Base-by-base conservation (phyloP, 2,888 invertebrate genomes). In the Tetragonisca angustula region DNA sequence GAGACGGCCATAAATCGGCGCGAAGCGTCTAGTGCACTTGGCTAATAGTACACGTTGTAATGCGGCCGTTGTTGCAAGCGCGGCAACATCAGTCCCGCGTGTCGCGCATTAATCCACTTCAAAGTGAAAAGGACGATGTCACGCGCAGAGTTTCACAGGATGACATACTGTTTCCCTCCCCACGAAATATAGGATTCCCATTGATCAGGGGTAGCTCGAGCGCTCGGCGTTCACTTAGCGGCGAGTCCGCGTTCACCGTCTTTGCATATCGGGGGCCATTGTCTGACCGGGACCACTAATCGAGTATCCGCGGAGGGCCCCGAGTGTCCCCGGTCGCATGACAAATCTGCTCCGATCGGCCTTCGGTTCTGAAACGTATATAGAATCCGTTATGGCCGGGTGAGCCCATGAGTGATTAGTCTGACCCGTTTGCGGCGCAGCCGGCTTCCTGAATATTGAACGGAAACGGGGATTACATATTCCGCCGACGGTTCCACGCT, bases 261-360 rank as follows among this genome's bases (percentile, higher is more conserved):
- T 91, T 91, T 85, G 86, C 88, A 87, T 82, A 82, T 87, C 0
- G 9, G 15, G 56, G 74, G 76, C 79, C 81, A 91, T 91, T 92
- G 90, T 89, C 86, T 78, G 74, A 64, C 72, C 73, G 77, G 81
- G 67, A 85, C 88, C 91, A 85, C 87, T 91, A 91, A 91, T 90
- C 84, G 85, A 80, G 67, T 84, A 85, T 78, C 86, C 88, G 86
- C 83, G 80, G 81, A 43, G 43, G 79, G 61, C 17, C 76, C 87
- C 81, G 86, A 90, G 86, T 86, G 88, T 88, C 83, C 43, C 87
- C 77, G 86, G 79, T 76, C 87, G 88, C 89, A 91, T 92, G 92
- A 92, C 91, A 91, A 92, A 92, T 91, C 90, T 90, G 91, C 89
- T 90, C 43, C 9, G 89, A 92, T 92, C 89, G 92, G 84, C 88